Percentiles rank a stretch among this genome's conserved stretches.
These are phyloP conservation scores for Rhabdomys dilectus DNA, from an alignment of 2,113 vertebrate species.

Conservation along the genomic window DNA sequence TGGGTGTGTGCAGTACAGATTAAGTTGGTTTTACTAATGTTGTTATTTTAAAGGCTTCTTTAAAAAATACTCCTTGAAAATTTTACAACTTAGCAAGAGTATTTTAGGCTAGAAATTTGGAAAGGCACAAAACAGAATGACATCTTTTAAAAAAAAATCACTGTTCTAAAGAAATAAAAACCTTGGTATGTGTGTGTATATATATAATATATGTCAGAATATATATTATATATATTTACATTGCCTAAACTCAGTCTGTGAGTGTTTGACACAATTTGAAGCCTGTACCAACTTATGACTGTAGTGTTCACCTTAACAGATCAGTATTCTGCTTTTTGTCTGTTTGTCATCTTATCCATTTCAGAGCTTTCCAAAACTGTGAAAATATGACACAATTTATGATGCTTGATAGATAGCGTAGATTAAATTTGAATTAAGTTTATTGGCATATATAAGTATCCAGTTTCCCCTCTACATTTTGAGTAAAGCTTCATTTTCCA, in stretches of 20 bases:
- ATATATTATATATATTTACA: constrained; percentile 32
- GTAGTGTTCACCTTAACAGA: constrained; percentile 83
- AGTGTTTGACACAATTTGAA: constrained; percentile 75
- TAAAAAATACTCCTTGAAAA: constrained; percentile 56
- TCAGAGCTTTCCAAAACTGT: constrained; percentile 74
- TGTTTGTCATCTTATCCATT: constrained; percentile 78
- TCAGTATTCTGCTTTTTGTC: constrained; percentile 76
- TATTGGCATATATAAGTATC: constrained; percentile 51
- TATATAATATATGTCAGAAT: background rate
- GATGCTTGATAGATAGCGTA: constrained; percentile 49
- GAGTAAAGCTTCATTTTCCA: constrained; percentile 60
- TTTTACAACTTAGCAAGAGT: constrained; percentile 57
- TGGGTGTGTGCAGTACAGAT: constrained; percentile 78
- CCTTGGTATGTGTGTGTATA: background rate
- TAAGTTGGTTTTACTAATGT: constrained; percentile 76
- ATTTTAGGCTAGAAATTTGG: constrained; percentile 68
- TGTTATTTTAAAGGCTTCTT: constrained; percentile 78
- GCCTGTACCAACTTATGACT: constrained; percentile 91
- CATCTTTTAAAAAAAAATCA: constrained; percentile 46
- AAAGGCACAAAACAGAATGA: constrained; percentile 65
- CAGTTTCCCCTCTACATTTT: constrained; percentile 38
- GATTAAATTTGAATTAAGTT: constrained; percentile 53
- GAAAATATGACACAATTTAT: constrained; percentile 55
- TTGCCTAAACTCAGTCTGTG: constrained; percentile 54
- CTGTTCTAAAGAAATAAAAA: constrained; percentile 38